Evolutionary conservation across 1,140 invertebrate genomes (phyloP).

Genomic region (Bombus waltoni): DNA sequence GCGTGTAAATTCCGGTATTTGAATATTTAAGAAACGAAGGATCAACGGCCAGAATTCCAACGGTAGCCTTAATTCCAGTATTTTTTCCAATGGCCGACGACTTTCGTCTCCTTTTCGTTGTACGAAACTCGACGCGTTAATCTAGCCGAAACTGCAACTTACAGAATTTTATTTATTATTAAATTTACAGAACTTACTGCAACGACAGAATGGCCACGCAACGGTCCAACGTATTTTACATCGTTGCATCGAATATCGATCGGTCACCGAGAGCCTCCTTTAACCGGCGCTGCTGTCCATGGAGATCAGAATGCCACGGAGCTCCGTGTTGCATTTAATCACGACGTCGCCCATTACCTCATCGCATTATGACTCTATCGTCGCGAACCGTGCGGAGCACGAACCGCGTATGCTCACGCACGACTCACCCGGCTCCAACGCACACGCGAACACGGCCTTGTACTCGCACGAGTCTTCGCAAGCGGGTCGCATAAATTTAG

Average conservation of each 20-base stretch:
- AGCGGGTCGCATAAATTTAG: conserved; percentile 48
- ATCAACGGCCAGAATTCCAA: neutral
- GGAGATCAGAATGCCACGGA: conserved; percentile 16
- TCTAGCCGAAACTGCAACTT: neutral
- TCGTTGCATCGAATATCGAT: neutral
- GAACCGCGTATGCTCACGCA: conserved; percentile 13
- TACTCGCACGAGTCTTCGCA: conserved; percentile 2
- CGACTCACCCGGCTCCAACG: neutral
- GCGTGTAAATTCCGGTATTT: neutral
- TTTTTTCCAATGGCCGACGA: no score
- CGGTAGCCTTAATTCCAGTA: neutral
- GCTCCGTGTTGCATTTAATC: conserved; percentile 59
- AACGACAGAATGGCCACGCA: neutral
- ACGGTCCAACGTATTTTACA: neutral
- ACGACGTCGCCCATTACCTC: conserved; percentile 57
- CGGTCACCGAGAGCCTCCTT: neutral
- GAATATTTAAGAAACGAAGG: neutral
- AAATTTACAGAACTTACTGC: no score
- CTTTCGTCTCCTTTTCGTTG: neutral
- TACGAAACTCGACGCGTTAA: neutral
- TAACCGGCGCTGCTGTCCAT: neutral
- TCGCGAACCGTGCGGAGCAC: neutral
- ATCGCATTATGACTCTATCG: conserved; percentile 57
- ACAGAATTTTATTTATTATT: no score
- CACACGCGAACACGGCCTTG: neutral